A percentile compares a stretch with the other conserved stretches of the same genome.
Evolutionary conservation across 2,888 invertebrate genomes (phyloP).

Genomic region (Hyposoter dolosus): DNA sequence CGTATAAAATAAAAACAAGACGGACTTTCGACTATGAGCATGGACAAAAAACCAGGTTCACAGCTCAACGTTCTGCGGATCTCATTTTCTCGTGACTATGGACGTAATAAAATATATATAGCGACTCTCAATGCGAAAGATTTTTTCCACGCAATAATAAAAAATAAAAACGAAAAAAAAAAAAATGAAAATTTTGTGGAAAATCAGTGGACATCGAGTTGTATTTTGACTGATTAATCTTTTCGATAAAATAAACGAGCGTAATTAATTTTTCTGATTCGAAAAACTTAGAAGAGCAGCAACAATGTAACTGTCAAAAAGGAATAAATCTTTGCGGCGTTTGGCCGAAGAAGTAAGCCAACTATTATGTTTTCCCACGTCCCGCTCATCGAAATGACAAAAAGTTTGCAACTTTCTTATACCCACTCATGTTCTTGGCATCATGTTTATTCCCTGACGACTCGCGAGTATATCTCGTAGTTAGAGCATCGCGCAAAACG

Average conservation of each 20-base stretch:
- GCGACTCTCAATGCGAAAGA: not conserved
- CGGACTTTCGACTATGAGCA: not conserved
- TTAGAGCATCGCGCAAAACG: conserved; percentile 25
- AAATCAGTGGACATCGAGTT: too few species aligned
- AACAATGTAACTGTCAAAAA: not conserved
- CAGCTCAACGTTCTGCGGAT: not conserved
- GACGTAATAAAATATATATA: too few species aligned
- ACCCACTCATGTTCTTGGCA: not conserved
- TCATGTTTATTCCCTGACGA: not conserved
- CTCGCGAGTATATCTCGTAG: not conserved
- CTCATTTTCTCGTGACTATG: too few species aligned
- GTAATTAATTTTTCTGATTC: not conserved
- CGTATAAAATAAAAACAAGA: not conserved
- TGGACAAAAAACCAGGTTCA: not conserved
- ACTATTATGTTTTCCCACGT: not conserved
- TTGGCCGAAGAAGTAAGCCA: not conserved
- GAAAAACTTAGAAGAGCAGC: not conserved
- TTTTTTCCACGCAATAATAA: too few species aligned
- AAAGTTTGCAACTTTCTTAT: not conserved
- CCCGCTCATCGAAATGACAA: not conserved
- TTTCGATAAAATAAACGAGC: not conserved
- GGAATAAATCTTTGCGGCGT: not conserved
- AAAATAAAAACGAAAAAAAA: too few species aligned
- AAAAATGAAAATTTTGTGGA: too few species aligned
- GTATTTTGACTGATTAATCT: not conserved